phyloP scores from a whole-genome alignment of 2,888 invertebrate species.

The Calliopum simillimum region DNA sequence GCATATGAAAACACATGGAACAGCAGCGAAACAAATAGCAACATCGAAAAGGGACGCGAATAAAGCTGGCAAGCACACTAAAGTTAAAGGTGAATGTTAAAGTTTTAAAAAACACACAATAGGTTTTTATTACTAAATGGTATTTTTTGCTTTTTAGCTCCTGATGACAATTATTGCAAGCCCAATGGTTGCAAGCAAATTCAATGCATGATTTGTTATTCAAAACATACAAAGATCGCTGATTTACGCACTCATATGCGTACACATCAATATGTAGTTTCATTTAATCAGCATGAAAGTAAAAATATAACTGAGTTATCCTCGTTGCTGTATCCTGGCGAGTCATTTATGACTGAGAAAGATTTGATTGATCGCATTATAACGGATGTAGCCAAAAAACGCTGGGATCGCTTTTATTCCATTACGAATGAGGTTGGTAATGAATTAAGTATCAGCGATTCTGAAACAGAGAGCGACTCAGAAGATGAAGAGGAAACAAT shows the following conservation, averaged over 20 bases:
- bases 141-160: slow-evolving; percentile 26
- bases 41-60: slow-evolving; percentile 16
- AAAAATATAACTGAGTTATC: slow-evolving; percentile 48
- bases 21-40: slow-evolving; percentile 39
- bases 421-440: slow-evolving; percentile 63
- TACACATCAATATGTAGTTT: slow-evolving; percentile 51
- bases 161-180: slow-evolving; percentile 53
- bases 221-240: slow-evolving; percentile 59
- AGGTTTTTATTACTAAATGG: background rate
- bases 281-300: slow-evolving; percentile 46
- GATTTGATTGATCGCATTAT: slow-evolving; percentile 51
- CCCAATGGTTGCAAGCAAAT: slow-evolving; percentile 63
- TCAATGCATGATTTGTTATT: slow-evolving; percentile 64
- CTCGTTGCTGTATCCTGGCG: slow-evolving; percentile 53
- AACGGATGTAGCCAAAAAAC: slow-evolving; percentile 49
- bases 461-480: slow-evolving; percentile 50
- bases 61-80: slow-evolving; percentile 25
- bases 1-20: slow-evolving; percentile 71
- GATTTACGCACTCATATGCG: slow-evolving; percentile 59
- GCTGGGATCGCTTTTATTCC: slow-evolving; percentile 61
- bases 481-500: slow-evolving; percentile 34
- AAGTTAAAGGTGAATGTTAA: slow-evolving; percentile 25
- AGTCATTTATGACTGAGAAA: slow-evolving; percentile 41
- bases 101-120: background rate
- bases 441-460: slow-evolving; percentile 61